Base-by-base conservation (phyloP, 92 coral and sea anemone genomes). In the Phenganax stokvisi region DNA sequence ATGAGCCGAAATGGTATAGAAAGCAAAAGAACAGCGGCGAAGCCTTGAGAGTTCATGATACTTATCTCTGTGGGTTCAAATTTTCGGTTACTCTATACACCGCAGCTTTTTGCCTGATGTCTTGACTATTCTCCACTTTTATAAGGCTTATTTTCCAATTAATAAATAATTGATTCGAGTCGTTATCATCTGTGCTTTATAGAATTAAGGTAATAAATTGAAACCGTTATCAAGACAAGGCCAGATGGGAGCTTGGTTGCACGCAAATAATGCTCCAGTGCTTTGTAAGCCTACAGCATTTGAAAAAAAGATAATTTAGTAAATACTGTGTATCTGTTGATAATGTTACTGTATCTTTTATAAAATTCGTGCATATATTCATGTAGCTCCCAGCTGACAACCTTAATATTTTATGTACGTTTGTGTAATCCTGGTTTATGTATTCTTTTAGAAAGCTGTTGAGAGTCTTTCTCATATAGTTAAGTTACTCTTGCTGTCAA, bases 61-160 rank as follows among this genome's bases (percentile, higher is more conserved):
- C 7, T 6, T 0, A 29, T 30, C 16, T 12, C 16, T 75, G 64
- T n/a, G 28, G 53, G 67, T 56, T 57, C n/a, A 7, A 3, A n/a
- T 75, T 29, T 44, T 47, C 57, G n/a, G 56, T 13, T 15, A 56
- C 13, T 75, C 10, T 59, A 4, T 31, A 27, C 52, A 30, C 64
- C 63, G 63, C 80, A 56, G 63, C 51, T 51, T 56, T 75, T 3
- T 57, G 79, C 54, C 63, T 54, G 47, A 29, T 1, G 61, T 58
- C 81, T n/a, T 15, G 44, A 12, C 69, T 28, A 56, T n/a, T 56
- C 81, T 60, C 81, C 20, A 70, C 81, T 76, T 76, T 55, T 76
- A 76, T 76, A 76, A 68, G 64, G 28, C 67, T 13, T 76, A n/a
- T 30, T 76, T 76, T 57, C 12, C 56, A 57, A 54, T 76, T 76